Evolutionary conservation across 2,888 invertebrate genomes (phyloP), one percentile per base, ranked within the genome.

Genomic region (Nomada fucata): DNA sequence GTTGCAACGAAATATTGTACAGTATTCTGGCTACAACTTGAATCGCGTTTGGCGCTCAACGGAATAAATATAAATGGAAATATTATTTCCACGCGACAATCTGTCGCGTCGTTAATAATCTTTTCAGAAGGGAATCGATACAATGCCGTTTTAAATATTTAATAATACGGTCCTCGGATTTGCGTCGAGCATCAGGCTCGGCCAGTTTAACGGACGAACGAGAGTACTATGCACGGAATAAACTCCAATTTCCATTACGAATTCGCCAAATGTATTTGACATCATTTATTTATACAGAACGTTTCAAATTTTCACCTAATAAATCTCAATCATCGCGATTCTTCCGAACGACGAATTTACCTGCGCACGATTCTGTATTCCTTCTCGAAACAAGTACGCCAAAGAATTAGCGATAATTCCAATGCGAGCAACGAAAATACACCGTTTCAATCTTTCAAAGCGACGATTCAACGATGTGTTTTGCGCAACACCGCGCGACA

Each of bases 391-490:
- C 18, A 11, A 42, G 7, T 36, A 36, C 36, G 5, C 36, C 36
- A 11, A 42, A 18, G 15, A 42, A 57, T 57, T 26, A 13, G n/a
- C 42, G 5, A 42, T 5, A 15, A 47, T 47, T 55, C 7, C n/a
- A 20, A 67, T 2, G 2, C 2, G 2, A 13, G 36, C 1, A 36
- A 9, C 15, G n/a, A 29, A 18, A 68, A 55, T 0, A 9, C 0
- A 7, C 13, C 1, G 1, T 11, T 26, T 26, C 9, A 7, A 15
- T 44, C 57, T 10, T 3, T 26, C n/a, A 13, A 44, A 57, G 44
- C 44, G 36, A 36, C 15, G 13, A n/a, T 72, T 52, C 15, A 42
- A 61, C 72, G 29, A 57, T 71, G 44, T 44, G 59, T 61, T 57
- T 69, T 42, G 60, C 47, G n/a, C 36, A 72, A 52, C 42, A 2